Percentiles rank a stretch among this genome's conserved stretches.
Evolutionary conservation across 2,797 vertebrate genomes (phyloP).

Genomic region (Microctenopoma lineatum): DNA sequence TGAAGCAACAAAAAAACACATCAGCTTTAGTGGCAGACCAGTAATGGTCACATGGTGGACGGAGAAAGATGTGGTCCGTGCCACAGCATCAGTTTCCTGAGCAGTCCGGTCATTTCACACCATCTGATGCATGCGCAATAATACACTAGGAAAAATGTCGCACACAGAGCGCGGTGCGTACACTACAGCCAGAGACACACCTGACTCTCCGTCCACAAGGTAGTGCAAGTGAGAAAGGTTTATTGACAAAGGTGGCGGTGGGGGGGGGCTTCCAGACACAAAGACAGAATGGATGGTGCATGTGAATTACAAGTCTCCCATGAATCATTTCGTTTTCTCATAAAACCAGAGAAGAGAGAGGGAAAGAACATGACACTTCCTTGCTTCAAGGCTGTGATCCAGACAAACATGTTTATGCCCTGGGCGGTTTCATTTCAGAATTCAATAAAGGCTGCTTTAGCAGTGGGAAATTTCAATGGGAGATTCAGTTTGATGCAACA

Average conservation of each 20-base stretch:
- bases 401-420: constrained; percentile 78
- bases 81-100: constrained; percentile 38
- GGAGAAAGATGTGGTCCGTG: constrained; percentile 36
- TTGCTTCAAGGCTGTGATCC: constrained; percentile 54
- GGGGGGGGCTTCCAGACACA: constrained; percentile 71
- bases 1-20: constrained; percentile 31
- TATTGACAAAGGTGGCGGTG: constrained; percentile 67
- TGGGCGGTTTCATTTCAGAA: constrained; percentile 67
- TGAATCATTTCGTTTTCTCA: constrained; percentile 79
- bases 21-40: constrained; percentile 50
- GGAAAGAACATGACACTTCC: constrained; percentile 66
- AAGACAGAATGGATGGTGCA: constrained; percentile 56
- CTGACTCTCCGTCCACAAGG: constrained; percentile 23
- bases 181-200: constrained; percentile 39
- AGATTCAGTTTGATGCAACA: constrained; percentile 54
- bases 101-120: constrained; percentile 43
- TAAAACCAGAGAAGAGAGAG: constrained; percentile 59
- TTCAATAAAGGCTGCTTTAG: constrained; percentile 66
- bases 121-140: constrained; percentile 57
- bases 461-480: constrained; percentile 56
- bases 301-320: constrained; percentile 70
- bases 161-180: constrained; percentile 25
- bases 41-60: constrained; percentile 53
- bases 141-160: constrained; percentile 35
- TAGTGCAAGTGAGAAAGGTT: constrained; percentile 50